A percentile compares a stretch with the other conserved stretches of the same genome.
phyloP scores from a whole-genome alignment of 2,888 invertebrate genomes.

The Eulithis testata region DNA sequence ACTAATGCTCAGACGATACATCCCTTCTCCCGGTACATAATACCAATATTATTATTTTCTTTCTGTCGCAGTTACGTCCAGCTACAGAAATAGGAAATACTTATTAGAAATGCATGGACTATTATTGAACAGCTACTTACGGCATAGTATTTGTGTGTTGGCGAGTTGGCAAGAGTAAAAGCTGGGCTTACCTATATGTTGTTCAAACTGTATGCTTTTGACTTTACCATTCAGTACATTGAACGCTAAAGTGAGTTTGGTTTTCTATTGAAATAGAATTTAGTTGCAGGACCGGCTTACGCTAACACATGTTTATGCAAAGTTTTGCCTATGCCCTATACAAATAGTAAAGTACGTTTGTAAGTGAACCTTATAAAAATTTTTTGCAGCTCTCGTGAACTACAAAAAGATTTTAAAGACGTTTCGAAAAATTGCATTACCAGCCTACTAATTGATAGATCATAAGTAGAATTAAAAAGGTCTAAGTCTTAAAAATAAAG shows the following conservation, averaged over 20 bases:
- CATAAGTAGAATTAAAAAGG: too few species aligned
- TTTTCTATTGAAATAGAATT: constrained; percentile 10
- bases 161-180: too few species aligned
- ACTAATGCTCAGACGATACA: constrained; percentile 64
- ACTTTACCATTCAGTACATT: constrained; percentile 9
- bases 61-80: constrained; percentile 58
- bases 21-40: constrained; percentile 33
- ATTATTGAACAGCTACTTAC: constrained; percentile 66
- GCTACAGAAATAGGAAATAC: constrained; percentile 63
- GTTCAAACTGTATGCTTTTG: neutral
- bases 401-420: too few species aligned
- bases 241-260: constrained; percentile 2
- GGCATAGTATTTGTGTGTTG: constrained; percentile 17
- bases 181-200: too few species aligned
- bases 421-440: too few species aligned
- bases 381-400: too few species aligned
- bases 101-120: constrained; percentile 63
- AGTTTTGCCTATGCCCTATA: neutral
- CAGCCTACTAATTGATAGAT: too few species aligned
- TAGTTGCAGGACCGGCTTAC: neutral
- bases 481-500: too few species aligned
- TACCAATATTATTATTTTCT: constrained; percentile 40
- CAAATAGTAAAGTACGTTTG: neutral
- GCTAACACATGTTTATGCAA: neutral
- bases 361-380: too few species aligned